Base-by-base conservation (phyloP, 2,888 invertebrate species). In the Euproctis similis region DNA sequence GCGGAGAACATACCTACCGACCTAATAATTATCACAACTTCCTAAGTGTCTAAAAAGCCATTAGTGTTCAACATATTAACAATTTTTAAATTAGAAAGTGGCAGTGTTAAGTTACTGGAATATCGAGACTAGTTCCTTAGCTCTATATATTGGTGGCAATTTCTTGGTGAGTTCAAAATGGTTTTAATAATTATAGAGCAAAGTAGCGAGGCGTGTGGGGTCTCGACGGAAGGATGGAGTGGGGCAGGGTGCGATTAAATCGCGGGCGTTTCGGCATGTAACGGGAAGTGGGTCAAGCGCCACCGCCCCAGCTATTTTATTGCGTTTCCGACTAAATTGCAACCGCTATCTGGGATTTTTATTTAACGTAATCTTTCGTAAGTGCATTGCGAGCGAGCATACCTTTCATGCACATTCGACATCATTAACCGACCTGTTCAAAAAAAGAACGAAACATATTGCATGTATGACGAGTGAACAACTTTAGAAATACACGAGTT, bases 231-330 rank as follows among this genome's bases (percentile, higher is more conserved):
- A 75, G 65, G 66, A 66, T 60, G 72, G 72, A 69, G 65, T 64
- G 72, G 60, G 75, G 76, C 59, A 68, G 62, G 65, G 69, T 62
- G 65, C 73, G 81, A 81, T 84, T 74, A 73, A 77, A 82, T 81
- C 81, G 78, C 72, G 68, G 71, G 67, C 77, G 78, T 80, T 81
- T 82, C 72, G 81, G 80, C 74, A 70, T 80, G 78, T 78, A 66
- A 65, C 73, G 75, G 76, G 76, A 81, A 81, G 77, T 81, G 75
- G 82, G 82, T 81, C 81, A 81, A 80, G 76, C 76, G 70, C 70
- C 70, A 68, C 74, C 74, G 60, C 69, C 67, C 67, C 64, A 59
- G 70, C 71, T 80, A 80, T n/a, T 82, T 80, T 81, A 81, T 80
- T 82, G 74, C 72, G 71, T 75, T 80, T 75, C 69, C 70, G 59